Conservation (phyloP, 2,888 invertebrate genomes). For the Ichneumoninae sp. region DNA sequence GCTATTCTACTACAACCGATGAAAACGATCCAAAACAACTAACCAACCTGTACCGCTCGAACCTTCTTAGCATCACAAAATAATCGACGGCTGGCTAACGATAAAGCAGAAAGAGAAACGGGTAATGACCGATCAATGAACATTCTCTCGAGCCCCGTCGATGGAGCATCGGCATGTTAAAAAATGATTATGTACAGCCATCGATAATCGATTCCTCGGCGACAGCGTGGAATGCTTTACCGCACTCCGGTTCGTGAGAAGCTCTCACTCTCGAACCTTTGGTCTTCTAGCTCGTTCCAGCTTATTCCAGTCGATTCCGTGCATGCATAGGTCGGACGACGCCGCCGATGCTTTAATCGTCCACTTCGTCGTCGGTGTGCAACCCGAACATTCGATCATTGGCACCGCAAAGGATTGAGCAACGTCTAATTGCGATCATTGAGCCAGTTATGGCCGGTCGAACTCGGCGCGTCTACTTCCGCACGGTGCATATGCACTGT, state of each 20-base stretch:
- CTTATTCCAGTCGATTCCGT: not conserved
- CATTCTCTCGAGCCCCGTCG: not conserved
- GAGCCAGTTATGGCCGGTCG: constrained; percentile 20
- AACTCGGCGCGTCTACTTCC: not conserved
- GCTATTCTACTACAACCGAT: no score
- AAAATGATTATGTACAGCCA: constrained; percentile 10
- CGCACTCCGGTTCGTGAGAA: not conserved
- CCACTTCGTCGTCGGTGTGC: not conserved
- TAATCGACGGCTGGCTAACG: not conserved
- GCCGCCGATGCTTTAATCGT: not conserved
- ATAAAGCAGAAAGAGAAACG: not conserved
- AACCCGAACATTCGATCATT: constrained; percentile 62
- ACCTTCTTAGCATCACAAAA: not conserved
- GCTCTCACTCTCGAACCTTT: constrained; percentile 5
- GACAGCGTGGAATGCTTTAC: constrained; percentile 14
- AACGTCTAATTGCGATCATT: constrained; percentile 73
- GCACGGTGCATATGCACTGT: constrained; percentile 22
- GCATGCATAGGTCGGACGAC: not conserved
- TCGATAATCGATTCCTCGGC: constrained; percentile 31
- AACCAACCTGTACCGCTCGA: not conserved
- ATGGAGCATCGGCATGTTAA: not conserved
- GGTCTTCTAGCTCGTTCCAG: constrained; percentile 1
- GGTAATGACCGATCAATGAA: not conserved
- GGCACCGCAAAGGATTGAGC: constrained; percentile 68
- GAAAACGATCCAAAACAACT: not conserved